phyloP scores from a whole-genome alignment of 2,113 vertebrate species.

The Leucoraja erinaceus region DNA sequence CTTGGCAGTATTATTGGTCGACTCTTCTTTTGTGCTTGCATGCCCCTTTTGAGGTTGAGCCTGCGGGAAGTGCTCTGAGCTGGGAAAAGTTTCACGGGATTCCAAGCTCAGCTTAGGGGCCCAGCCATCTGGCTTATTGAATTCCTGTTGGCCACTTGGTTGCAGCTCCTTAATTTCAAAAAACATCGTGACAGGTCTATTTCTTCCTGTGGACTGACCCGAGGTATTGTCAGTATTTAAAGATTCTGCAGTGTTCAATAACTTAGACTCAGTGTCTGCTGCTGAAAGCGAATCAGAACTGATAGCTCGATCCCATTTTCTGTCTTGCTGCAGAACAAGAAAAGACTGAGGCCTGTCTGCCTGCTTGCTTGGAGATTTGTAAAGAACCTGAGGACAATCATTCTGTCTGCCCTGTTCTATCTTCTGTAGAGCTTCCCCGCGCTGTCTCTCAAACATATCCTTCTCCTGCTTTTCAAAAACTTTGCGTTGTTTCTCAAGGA shows the following conservation, averaged over 20 bases:
- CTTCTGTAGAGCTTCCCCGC: conserved; percentile 60
- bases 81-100: conserved; percentile 53
- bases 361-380: conserved; percentile 45
- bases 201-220: conserved; percentile 47
- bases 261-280: conserved; percentile 40
- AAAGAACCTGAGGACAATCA: conserved; percentile 41
- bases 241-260: conserved; percentile 48
- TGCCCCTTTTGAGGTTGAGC: conserved; percentile 45
- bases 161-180: conserved; percentile 52
- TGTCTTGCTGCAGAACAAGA: conserved; percentile 49
- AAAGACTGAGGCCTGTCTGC: conserved; percentile 49
- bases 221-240: conserved; percentile 50
- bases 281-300: conserved; percentile 38
- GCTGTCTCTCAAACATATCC: conserved; percentile 65
- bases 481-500: conserved; percentile 72
- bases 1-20: conserved; percentile 51
- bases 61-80: conserved; percentile 50
- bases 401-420: conserved; percentile 60
- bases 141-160: conserved; percentile 44
- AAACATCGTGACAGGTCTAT: conserved; percentile 57
- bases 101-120: conserved; percentile 62
- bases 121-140: conserved; percentile 51
- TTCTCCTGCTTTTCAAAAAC: conserved; percentile 62
- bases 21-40: conserved; percentile 2
- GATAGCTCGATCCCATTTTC: conserved; percentile 50